Percentiles rank a stretch among this genome's conserved stretches.
Conservation (phyloP, 2,888 invertebrate genomes). For the Prenolepis imparis region DNA sequence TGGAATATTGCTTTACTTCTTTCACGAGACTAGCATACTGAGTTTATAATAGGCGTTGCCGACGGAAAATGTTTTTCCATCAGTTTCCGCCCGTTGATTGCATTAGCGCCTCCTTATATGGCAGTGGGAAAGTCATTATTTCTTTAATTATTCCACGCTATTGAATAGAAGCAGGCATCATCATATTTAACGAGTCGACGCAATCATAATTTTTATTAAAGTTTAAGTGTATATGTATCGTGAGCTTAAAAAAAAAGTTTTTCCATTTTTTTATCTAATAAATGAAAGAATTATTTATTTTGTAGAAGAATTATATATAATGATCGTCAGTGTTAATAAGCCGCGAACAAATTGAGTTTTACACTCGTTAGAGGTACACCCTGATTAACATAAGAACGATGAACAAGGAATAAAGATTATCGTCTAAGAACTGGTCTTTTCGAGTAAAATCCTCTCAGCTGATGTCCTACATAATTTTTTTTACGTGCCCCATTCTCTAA, state of each 20-base stretch:
- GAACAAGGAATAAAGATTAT: neutral
- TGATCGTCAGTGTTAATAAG: too few relatives aligned
- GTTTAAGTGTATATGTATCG: neutral
- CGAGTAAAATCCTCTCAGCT: neutral
- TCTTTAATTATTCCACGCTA: neutral
- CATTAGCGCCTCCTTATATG: constrained; percentile 39
- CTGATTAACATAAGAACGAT: neutral
- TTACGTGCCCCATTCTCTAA: neutral
- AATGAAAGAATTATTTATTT: neutral
- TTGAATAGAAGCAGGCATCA: neutral
- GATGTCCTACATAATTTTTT: neutral
- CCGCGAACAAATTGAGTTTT: too few relatives aligned
- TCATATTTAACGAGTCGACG: neutral
- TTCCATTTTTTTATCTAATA: neutral
- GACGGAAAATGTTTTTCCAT: constrained; percentile 65
- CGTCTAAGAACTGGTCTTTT: neutral
- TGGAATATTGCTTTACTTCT: constrained; percentile 67
- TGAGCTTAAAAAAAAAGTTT: neutral
- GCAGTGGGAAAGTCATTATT: constrained; percentile 37
- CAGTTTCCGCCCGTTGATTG: constrained; percentile 67
- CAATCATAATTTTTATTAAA: neutral
- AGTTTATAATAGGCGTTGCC: constrained; percentile 60
- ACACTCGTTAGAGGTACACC: neutral
- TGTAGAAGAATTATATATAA: neutral
- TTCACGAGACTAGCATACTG: constrained; percentile 54